Base-by-base conservation (phyloP, 2,797 vertebrate genomes). In the Gymnothorax javanicus region DNA sequence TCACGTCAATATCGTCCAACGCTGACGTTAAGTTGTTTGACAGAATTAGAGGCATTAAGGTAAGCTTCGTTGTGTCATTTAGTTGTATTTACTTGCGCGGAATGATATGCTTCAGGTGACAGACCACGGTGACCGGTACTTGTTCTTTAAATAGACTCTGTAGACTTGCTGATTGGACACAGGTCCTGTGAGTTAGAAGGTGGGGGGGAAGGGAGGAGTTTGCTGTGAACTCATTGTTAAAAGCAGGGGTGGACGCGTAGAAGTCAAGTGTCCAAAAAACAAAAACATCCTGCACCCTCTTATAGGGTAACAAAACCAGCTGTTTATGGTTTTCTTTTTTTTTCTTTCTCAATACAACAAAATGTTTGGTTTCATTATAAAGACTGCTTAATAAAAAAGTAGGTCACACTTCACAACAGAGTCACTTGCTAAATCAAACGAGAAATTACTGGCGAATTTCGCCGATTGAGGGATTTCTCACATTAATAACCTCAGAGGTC, bases 101-200 rank as follows among this genome's bases (percentile, higher is more conserved):
- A 97, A 89, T 92, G 90, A 95, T 95, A 93, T 12, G 23, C 3
- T 7, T 90, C 95, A 96, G 95, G 95, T 96, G 95, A 95, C 95
- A 97, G 96, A 94, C 87, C 95, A 92, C 94, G 90, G 83, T 88
- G 91, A 86, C 95, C 96, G 97, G 98, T 85, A 91, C 97, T 97
- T 94, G 92, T 97, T 98, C 97, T 98, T 99, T 99, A 99, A 99
- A 99, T 98, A 97, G 97, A 97, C 97, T 95, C 89, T 92, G 88
- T 91, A 50, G 91, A 82, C 89, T 81, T 89, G 59, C 58, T 94
- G 93, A 97, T 97, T 97, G 97, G 95, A 88, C 25, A 83, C 75
- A 9, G 25, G 59, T 84, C 84, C 60, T 62, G 62, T 73, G 67
- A 69, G 43, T 54, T 27, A 84, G 52, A 71, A 77, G n/a, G 71